phyloP scores from a whole-genome alignment of 2,888 invertebrate species.

The Drosophila peninsularis region DNA sequence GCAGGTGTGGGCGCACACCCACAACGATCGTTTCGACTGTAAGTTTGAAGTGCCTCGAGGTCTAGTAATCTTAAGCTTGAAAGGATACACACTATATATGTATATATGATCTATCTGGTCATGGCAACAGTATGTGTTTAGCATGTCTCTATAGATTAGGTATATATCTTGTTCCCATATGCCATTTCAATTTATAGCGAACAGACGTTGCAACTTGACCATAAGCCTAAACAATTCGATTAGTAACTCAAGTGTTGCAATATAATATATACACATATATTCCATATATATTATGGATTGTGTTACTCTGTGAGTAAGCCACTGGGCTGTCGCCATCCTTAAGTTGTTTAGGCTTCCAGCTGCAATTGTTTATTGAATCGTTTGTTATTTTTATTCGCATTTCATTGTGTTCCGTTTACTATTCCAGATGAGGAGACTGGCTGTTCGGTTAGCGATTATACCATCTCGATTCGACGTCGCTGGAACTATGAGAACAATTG shows the following conservation, averaged over 20 bases:
- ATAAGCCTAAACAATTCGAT: no score
- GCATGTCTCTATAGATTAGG: background rate
- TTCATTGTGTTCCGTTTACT: background rate
- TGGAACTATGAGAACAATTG: slow-evolving; percentile 96
- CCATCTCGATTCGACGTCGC: slow-evolving; percentile 92
- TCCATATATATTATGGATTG: no score
- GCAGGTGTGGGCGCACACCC: slow-evolving; percentile 96
- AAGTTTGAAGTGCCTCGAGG: slow-evolving; percentile 74
- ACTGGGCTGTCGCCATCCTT: background rate
- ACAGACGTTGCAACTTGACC: background rate
- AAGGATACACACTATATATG: no score
- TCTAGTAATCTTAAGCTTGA: background rate
- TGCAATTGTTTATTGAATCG: background rate
- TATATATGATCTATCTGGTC: background rate
- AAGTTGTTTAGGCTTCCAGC: background rate
- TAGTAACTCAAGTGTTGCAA: background rate
- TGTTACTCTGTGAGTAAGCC: no score
- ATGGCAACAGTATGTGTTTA: background rate
- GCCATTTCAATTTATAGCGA: background rate
- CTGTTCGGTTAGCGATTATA: slow-evolving; percentile 92
- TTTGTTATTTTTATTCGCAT: background rate
- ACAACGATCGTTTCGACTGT: slow-evolving; percentile 95
- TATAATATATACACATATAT: background rate
- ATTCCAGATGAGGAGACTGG: slow-evolving; percentile 93
- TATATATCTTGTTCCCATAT: background rate